These are phyloP conservation scores for Alligator sinensis DNA, from an alignment of 2,113 vertebrate genomes.

Conservation along the genomic window DNA sequence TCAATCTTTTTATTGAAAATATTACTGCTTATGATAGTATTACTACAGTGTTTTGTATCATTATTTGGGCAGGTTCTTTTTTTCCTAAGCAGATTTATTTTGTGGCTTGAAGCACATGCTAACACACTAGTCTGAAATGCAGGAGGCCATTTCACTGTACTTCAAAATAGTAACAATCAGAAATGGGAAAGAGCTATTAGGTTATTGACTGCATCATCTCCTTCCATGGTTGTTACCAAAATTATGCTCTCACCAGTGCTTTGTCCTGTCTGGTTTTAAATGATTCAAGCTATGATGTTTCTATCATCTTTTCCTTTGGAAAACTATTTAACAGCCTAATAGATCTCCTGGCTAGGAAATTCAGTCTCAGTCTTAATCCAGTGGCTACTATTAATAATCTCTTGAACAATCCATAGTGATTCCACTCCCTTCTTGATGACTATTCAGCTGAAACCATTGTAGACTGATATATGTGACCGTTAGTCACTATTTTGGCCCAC, in stretches of 20 bases:
- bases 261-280: not conserved
- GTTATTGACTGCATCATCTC: slow-evolving; percentile 35
- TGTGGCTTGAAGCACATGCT: accelerated
- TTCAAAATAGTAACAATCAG: not conserved
- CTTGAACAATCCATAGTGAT: slow-evolving; percentile 5
- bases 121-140: not conserved
- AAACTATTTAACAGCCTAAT: slow-evolving; percentile 22
- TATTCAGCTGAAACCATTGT: not conserved
- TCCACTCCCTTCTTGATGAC: not conserved
- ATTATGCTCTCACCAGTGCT: not conserved
- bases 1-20: not conserved
- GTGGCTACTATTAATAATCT: not conserved
- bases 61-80: not conserved
- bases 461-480: not conserved
- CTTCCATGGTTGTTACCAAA: slow-evolving; percentile 1
- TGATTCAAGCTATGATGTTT: not conserved
- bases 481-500: not conserved
- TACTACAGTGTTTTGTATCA: not conserved
- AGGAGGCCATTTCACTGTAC: accelerated
- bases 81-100: not conserved
- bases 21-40: not conserved
- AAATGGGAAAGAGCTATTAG: not conserved
- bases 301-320: slow-evolving; percentile 30
- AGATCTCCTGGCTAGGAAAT: slow-evolving; percentile 42
- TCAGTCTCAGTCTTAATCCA: not conserved